Base-by-base conservation (phyloP, 2,113 vertebrate genomes). In the Sisor rabdophorus region DNA sequence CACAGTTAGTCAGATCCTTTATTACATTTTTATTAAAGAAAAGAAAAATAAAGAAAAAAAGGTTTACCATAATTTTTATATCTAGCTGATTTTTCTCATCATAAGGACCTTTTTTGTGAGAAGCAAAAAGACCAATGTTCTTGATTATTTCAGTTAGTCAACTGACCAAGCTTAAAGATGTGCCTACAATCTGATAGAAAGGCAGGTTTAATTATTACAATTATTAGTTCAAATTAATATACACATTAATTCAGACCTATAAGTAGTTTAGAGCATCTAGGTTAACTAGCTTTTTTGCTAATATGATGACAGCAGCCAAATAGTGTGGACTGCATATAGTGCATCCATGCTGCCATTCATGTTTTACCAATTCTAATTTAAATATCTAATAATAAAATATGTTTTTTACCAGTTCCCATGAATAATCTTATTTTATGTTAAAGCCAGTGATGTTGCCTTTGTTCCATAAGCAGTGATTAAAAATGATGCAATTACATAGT, bases 351-450 rank as follows among this genome's bases (percentile, higher is more conserved):
- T 68, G 2, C 20, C 26, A 15, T 52, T 60, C 16, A 9, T 63
- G 48, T 59, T 60, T 61, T 47, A 52, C 16, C 11, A 50, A 15
- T 17, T 24, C 20, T 20, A 16, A 73, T 22, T 48, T 63, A 53
- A 52, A 74, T 63, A 63, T 4, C 36, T 73, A 1, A 73, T 30
- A 73, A n/a, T 19, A 50, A 61, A 50, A 24, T 13, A 48, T 22
- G 48, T 55, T 56, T 59, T 44, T 11, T 60, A 26, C 2, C 20
- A 13, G 15, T 22, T 2, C 15, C 26, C 28, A 4, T 22, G 4
- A 73, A 16, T 22, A 15, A 8, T 24, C 28, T 28, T 28, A 32
- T 58, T 56, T 17, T 9, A 58, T 58, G 40, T 58, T 24, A 58
- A 72, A 58, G 3, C 20, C 52, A 58, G 20, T 44, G 20, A 65